Percentiles rank a stretch among this genome's conserved stretches.
Evolutionary conservation across 2,113 vertebrate species (phyloP).

Genomic region (Anthoscopus minutus): DNA sequence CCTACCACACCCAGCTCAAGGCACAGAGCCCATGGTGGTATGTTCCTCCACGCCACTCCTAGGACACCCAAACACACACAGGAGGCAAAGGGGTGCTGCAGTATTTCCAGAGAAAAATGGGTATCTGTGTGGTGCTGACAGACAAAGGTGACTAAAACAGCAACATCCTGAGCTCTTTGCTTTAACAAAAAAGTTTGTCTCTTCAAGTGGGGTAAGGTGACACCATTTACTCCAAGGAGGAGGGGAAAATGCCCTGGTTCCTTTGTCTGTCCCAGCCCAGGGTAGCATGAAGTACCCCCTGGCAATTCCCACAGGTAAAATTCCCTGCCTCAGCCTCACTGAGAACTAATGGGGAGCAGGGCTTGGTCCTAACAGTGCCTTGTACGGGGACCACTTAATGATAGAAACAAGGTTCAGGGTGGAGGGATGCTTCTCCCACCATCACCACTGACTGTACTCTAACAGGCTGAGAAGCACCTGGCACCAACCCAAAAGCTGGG

Average conservation of each 20-base stretch:
- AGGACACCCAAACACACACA: not conserved
- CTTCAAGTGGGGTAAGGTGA: not conserved
- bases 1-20: not conserved
- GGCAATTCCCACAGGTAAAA: not conserved
- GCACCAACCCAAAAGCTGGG: not conserved
- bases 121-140: rapidly evolving
- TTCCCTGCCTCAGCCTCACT: rapidly evolving
- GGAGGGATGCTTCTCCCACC: not conserved
- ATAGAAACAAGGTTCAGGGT: not conserved
- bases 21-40: not conserved
- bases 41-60: not conserved
- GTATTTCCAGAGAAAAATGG: not conserved
- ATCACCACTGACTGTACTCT: not conserved
- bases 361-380: not conserved
- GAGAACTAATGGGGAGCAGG: not conserved
- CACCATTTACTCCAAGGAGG: not conserved
- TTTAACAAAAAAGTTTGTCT: not conserved
- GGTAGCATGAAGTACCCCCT: not conserved
- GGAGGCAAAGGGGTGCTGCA: not conserved
- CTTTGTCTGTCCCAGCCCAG: not conserved
- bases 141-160: not conserved
- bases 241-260: not conserved
- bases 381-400: rapidly evolving
- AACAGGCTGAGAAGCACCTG: not conserved
- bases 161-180: not conserved